A percentile compares a stretch with the other conserved stretches of the same genome.
These are phyloP conservation scores for Eciton burchellii DNA, from an alignment of 1,140 invertebrate species.

Conservation along the genomic window DNA sequence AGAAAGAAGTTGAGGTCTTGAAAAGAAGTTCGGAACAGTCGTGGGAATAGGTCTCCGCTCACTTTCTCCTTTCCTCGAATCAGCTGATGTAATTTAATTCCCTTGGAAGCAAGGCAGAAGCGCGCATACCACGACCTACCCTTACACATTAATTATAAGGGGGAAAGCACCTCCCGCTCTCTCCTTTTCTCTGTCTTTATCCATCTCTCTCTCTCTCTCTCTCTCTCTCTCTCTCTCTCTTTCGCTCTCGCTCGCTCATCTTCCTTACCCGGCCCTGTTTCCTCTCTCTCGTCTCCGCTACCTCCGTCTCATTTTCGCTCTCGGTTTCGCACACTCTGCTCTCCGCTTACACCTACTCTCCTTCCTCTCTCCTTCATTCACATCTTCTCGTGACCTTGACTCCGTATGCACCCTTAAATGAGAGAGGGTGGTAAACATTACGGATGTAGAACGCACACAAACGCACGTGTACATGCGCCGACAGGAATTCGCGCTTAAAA, in stretches of 20 bases:
- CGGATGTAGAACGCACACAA: slow-evolving; percentile 68
- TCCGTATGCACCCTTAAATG: slow-evolving; percentile 77
- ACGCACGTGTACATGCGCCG: slow-evolving; percentile 52
- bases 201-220: slow-evolving; percentile 62
- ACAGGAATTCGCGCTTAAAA: slow-evolving; percentile 63
- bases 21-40: slow-evolving; percentile 65
- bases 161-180: slow-evolving; percentile 77
- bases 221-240: slow-evolving; percentile 68
- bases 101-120: slow-evolving; percentile 73
- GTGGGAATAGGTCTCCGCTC: slow-evolving; percentile 66
- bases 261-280: slow-evolving; percentile 61
- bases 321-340: slow-evolving; percentile 42
- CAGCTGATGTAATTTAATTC: slow-evolving; percentile 83
- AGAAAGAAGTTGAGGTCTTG: slow-evolving; percentile 37
- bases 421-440: slow-evolving; percentile 73
- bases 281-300: slow-evolving; percentile 56
- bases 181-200: too few species aligned
- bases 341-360: slow-evolving; percentile 28
- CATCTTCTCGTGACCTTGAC: slow-evolving; percentile 77
- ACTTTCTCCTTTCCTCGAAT: slow-evolving; percentile 70
- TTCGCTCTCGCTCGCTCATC: slow-evolving; percentile 64
- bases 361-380: slow-evolving; percentile 76
- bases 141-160: slow-evolving; percentile 85
- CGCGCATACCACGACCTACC: slow-evolving; percentile 82
- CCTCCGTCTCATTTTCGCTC: slow-evolving; percentile 67